Percentiles rank a stretch among this genome's conserved stretches.
Conservation (phyloP, 1,140 invertebrate species). For the Zaprionus gabonicus region DNA sequence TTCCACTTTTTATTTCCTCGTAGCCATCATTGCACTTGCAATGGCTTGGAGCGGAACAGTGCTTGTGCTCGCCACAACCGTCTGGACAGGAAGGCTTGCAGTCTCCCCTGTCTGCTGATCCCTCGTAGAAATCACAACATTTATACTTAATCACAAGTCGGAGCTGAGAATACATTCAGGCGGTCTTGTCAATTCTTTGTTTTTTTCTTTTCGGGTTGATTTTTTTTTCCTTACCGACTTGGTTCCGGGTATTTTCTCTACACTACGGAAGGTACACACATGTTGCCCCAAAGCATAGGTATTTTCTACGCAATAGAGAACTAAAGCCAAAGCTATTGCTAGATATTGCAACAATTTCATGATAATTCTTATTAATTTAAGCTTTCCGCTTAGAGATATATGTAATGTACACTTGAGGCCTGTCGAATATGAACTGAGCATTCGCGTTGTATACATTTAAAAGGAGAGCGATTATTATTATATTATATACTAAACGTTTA, state of each 20-base stretch:
- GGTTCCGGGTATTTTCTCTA: too few relatives aligned
- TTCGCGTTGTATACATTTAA: too few relatives aligned
- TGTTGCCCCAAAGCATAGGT: neutral
- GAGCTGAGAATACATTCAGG: neutral
- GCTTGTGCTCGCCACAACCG: conserved; percentile 22
- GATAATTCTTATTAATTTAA: too few relatives aligned
- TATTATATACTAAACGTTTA: too few relatives aligned
- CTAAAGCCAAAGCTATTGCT: neutral
- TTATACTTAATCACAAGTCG: neutral
- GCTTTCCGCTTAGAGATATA: too few relatives aligned
- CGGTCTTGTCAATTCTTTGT: neutral
- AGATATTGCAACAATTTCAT: neutral
- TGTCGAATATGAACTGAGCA: too few relatives aligned
- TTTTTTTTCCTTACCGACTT: neutral
- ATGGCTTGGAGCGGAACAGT: conserved; percentile 21
- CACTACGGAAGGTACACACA: neutral
- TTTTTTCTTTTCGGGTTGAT: neutral
- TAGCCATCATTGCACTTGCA: conserved; percentile 55
- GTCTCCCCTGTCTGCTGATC: conserved; percentile 11
- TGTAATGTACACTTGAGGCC: too few relatives aligned
- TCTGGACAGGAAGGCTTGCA: conserved; percentile 85
- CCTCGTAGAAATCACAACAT: conserved; percentile 47
- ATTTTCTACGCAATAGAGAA: neutral
- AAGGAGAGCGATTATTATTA: too few relatives aligned
- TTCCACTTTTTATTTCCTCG: conserved; percentile 38